phyloP scores from a whole-genome alignment of 2,888 invertebrate species.

The Pyrrhosoma nymphula region DNA sequence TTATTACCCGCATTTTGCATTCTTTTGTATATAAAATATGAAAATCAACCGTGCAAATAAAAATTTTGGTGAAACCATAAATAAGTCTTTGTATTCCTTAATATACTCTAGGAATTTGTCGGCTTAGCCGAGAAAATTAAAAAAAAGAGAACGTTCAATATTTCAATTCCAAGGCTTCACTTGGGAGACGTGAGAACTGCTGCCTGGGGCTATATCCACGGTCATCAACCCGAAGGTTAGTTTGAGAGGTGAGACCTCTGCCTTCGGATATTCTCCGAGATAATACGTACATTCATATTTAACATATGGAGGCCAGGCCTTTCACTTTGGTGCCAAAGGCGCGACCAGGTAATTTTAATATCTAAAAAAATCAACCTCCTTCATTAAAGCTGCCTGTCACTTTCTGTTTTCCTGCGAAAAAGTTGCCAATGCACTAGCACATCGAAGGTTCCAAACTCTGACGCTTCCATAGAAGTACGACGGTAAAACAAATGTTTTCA shows the following conservation, averaged over 20 bases:
- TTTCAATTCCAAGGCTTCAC: background rate
- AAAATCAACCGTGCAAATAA: slow-evolving; percentile 51
- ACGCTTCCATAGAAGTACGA: no score
- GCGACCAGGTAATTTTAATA: background rate
- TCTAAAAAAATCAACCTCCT: background rate
- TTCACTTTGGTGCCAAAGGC: background rate
- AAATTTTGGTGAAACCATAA: slow-evolving; percentile 36
- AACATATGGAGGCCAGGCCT: background rate
- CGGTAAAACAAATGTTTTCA: no score
- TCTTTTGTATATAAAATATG: slow-evolving; percentile 61
- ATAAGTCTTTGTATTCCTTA: background rate
- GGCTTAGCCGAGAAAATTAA: background rate
- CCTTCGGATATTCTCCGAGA: background rate
- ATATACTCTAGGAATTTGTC: background rate
- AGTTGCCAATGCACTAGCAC: background rate
- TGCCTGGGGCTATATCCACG: background rate
- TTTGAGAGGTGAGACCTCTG: background rate
- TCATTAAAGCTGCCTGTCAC: background rate
- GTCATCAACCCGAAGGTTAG: slow-evolving; percentile 8
- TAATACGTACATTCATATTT: background rate
- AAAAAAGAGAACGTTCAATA: background rate
- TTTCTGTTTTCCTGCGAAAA: background rate
- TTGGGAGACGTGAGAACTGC: background rate
- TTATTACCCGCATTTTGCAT: slow-evolving; percentile 2
- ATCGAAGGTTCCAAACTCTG: no score